Conservation (phyloP, 2,888 invertebrate genomes). For the Thecophora atra region DNA sequence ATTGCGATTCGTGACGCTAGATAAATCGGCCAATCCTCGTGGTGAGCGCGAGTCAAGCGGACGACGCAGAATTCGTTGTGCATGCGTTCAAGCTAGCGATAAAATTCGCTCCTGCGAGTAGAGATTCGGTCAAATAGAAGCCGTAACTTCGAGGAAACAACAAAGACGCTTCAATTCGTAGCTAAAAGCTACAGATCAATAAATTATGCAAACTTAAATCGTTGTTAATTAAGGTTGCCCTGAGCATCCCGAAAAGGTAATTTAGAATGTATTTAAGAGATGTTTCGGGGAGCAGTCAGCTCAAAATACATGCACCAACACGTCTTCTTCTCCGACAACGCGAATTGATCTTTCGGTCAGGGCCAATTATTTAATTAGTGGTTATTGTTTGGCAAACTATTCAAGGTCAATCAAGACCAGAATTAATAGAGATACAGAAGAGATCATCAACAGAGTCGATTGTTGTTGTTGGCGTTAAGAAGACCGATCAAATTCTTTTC, state of each 20-base stretch:
- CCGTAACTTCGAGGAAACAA: not conserved
- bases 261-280: constrained; percentile 10
- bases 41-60: not conserved
- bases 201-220: constrained; percentile 20
- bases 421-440: no score
- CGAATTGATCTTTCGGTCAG: no score
- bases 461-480: no score
- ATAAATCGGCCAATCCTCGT: not conserved
- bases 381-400: constrained; percentile 22
- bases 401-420: no score
- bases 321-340: no score
- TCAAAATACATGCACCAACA: no score
- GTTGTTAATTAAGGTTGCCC: constrained; percentile 15
- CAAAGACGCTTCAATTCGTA: not conserved
- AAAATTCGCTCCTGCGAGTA: not conserved
- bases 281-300: no score
- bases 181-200: not conserved
- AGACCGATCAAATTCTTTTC: no score
- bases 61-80: constrained; percentile 9
- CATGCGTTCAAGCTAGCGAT: constrained; percentile 9
- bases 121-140: not conserved
- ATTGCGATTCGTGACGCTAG: constrained; percentile 15
- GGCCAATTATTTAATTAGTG: constrained; percentile 18
- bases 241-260: not conserved
- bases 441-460: no score